Evolutionary conservation across 1,140 invertebrate species (phyloP), one percentile per base, ranked within the genome.

Genomic region (Gryon sp.): DNA sequence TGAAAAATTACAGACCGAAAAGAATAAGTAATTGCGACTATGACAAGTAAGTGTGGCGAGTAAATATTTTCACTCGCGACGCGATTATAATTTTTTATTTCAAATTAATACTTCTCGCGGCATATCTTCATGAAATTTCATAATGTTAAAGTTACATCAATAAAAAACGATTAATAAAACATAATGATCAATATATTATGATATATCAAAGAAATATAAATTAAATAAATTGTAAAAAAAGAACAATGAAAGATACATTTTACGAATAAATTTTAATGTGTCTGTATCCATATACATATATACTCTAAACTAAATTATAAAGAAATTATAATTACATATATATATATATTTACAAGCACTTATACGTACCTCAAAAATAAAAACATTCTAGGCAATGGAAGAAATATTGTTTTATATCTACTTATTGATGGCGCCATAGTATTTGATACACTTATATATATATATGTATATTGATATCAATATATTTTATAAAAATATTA

Each of bases 91-190:
- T 55, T 75, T 78, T 84, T 82, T 60, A 78, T 63, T 66, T 52
- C 40, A 55, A 55, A 28, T 28, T 24, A 55, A 82, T 82, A 84
- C 83, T 84, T 83, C 79, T 84, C 80, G 79, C 82, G 81, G 52
- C 76, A 85, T 76, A 83, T 87, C 91, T 77, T 94, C 93, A 93
- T 94, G 94, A 87, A 88, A 90, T 83, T 89, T 93, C 76, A 92
- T 94, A 90, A 87, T 86, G 91, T 89, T 79, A 87, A 74, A 79
- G 50, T 38, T 73, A 43, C 43, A 59, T 73, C 11, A 19, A 57
- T 62, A 38, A 40, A 75, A 48, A 45, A 38, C n/a, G n/a, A n/a
- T n/a, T n/a, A n/a, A n/a, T 52, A 72, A 74, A 53, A 34, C 34
- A 60, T 52, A 9, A 57, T 9, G 18, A 73, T 22, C 28, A 34